Base-by-base conservation (phyloP, 2,113 vertebrate genomes). In the Muntiacus muntjak region DNA sequence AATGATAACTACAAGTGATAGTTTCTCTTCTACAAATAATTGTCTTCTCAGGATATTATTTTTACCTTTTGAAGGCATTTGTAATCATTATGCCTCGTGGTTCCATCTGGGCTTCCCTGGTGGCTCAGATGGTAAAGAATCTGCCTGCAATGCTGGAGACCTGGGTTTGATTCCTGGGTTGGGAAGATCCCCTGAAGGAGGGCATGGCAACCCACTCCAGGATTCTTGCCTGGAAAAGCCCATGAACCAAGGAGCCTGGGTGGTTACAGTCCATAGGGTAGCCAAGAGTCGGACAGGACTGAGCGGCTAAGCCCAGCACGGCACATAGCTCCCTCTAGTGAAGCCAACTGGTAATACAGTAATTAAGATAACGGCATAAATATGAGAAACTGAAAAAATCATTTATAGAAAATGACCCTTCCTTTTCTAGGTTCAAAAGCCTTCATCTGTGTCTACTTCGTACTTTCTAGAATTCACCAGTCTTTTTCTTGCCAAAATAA, bases 251-350 rank as follows among this genome's bases (percentile, higher is more conserved):
- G 33, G 8, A 36, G 8, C 64, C 33, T 67, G 17, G 64, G 33
- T 67, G 64, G 64, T n/a, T 36, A 11, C 64, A 36, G 64, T 36
- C 16, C 33, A 5, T 5, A 10, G 16, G 4, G 64, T 19, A 36
- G 33, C 64, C 64, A 10, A 36, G 64, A n/a, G 64, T n/a, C 0
- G 1, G 3, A 67, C 8, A 36, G 0, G 64, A 36, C 33, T 67
- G 64, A 67, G 33, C 64, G 17, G 19, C 17, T 67, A 36, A 10
- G 8, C 17, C 10, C 64, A 36, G 62, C 3, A 21, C 64, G 10
- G 33, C 64, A 55, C 64, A 71, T 85, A 36, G 33, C 96, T 74
- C 96, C 96, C 89, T 55, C 97, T 98, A 96, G 95, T 62, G 94
- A 94, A 94, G 6, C 25, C 82, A 95, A n/a, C 6, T 64, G 87